Evolutionary conservation across 2,888 invertebrate species (phyloP), one percentile per base, ranked within the genome.

Genomic region (Pammene aurita): DNA sequence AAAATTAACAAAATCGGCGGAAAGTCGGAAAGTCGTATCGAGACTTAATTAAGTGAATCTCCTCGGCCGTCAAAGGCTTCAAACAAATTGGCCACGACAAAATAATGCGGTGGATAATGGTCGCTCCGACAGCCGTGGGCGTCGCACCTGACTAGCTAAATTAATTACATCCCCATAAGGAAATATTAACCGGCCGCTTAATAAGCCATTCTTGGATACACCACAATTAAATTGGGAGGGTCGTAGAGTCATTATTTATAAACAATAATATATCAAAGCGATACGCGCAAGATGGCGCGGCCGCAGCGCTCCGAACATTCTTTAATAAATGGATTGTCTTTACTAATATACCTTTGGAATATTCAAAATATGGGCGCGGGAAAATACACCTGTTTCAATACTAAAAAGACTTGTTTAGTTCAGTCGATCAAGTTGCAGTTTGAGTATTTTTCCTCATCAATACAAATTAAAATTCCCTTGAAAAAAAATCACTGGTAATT

Each of bases 201-300:
- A 92, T 92, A 92, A 92, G 90, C 91, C 87, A 84, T 86, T 87
- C 86, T 86, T 84, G 87, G 89, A 90, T 90, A 87, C 84, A 81
- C 92, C 90, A 87, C 92, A 90, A 90, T 91, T 90, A 91, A 92
- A 92, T 90, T 89, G 85, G 86, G 87, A 90, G 91, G 91, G 91
- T 86, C 86, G 84, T 80, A 73, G 79, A 84, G 86, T 85, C 88
- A 90, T 92, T 90, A 91, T 90, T 92, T 90, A 90, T 88, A 90
- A 92, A 92, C 91, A 92, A 91, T 92, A 92, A 92, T 92, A 92
- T 92, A 92, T 92, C 92, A 92, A 88, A 84, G 82, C 85, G 90
- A 90, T 92, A 88, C 89, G 88, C 90, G 85, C 91, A 92, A 92
- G 90, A 92, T 92, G 92, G 88, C 83, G 89, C 83, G 74, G 79